These are phyloP conservation scores for Cephus runcator DNA, from an alignment of 2,888 invertebrate species.

Conservation along the genomic window DNA sequence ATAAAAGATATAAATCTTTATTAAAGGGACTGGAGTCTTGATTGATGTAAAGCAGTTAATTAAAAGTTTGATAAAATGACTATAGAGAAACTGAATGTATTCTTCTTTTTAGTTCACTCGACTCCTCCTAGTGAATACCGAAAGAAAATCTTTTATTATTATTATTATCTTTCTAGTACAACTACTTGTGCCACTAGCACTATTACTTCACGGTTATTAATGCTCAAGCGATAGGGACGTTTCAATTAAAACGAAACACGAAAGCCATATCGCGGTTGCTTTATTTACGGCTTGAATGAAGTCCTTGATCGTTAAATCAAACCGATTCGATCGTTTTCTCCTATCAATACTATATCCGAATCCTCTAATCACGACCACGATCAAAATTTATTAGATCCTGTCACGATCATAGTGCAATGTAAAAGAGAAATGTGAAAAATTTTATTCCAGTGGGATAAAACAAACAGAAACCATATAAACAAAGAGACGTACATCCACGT, in stretches of 20 bases:
- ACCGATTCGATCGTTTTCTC: background rate
- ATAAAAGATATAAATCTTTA: background rate
- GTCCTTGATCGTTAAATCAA: background rate
- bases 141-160: background rate
- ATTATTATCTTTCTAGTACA: background rate
- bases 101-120: background rate
- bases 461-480: background rate
- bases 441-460: background rate
- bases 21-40: background rate
- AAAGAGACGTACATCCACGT: background rate
- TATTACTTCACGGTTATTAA: conserved; percentile 23
- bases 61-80: background rate
- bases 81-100: background rate
- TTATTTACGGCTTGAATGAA: background rate
- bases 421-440: background rate
- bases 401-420: background rate
- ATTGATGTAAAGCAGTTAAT: background rate
- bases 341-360: background rate
- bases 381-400: background rate
- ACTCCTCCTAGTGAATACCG: background rate
- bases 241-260: conserved; percentile 21
- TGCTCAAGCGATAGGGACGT: conserved; percentile 24
- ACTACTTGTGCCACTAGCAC: background rate
- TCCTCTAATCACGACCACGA: background rate
- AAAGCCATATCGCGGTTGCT: background rate